Evolutionary conservation across 2,888 invertebrate genomes (phyloP).

Genomic region (Seira sanloemensis): DNA sequence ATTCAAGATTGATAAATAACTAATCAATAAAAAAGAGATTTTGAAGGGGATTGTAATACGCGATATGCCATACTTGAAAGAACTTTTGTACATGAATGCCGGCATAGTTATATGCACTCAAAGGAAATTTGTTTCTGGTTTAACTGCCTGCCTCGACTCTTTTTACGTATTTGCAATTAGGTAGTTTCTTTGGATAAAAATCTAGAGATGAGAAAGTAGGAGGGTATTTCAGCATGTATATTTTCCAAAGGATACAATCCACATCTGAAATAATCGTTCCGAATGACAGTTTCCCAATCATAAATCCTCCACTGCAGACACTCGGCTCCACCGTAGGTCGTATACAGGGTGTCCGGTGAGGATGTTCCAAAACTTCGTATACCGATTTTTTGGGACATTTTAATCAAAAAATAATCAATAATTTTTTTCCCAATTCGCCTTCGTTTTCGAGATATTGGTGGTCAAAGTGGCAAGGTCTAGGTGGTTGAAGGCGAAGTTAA

Average conservation of each 20-base stretch:
- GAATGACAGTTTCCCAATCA: conserved; percentile 65
- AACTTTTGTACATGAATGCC: neutral
- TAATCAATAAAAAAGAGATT: neutral
- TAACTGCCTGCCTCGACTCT: conserved; percentile 20
- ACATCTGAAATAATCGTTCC: conserved; percentile 62
- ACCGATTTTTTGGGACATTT: too few species aligned
- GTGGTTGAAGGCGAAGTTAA: neutral
- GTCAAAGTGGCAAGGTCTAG: too few species aligned
- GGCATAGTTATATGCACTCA: neutral
- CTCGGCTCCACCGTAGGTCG: conserved; percentile 53
- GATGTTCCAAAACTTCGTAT: too few species aligned
- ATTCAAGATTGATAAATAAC: conserved; percentile 4
- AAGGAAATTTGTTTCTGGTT: conserved; percentile 19
- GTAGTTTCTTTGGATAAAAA: conserved; percentile 22
- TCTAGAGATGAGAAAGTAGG: conserved; percentile 54
- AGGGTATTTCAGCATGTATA: conserved; percentile 57
- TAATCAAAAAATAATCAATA: too few species aligned
- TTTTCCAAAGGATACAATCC: conserved; percentile 57
- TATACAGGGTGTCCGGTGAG: too few species aligned
- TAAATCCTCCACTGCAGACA: conserved; percentile 62
- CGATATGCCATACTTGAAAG: neutral
- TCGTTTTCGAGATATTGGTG: too few species aligned
- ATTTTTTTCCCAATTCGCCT: too few species aligned
- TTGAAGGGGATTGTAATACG: neutral
- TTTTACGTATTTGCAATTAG: conserved; percentile 57